These are phyloP conservation scores for Fragum sueziense DNA, from an alignment of 2,888 invertebrate genomes.

Conservation along the genomic window DNA sequence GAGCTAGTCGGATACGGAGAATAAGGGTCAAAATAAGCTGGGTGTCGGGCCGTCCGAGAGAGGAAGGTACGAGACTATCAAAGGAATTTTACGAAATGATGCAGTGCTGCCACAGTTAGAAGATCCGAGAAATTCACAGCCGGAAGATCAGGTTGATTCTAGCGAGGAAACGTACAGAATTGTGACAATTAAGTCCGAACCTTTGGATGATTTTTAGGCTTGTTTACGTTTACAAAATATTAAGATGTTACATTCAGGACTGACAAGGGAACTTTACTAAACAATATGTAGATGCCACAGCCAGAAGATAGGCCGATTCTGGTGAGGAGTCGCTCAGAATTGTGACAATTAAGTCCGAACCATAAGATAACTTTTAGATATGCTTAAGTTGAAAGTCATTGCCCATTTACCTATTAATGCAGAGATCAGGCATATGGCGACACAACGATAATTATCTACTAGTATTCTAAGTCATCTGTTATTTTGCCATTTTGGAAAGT, in stretches of 20 bases:
- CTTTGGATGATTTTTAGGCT: slow-evolving; percentile 35
- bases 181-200: slow-evolving; percentile 48
- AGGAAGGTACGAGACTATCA: not conserved
- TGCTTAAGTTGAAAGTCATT: no score
- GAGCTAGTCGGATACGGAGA: not conserved
- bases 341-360: slow-evolving; percentile 48
- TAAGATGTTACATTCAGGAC: no score
- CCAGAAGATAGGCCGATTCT: slow-evolving; percentile 2
- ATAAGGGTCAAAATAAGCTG: not conserved
- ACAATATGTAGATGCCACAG: no score
- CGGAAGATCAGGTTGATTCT: not conserved
- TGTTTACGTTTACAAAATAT: no score
- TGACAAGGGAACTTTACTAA: no score
- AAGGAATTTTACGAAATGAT: slow-evolving; percentile 26
- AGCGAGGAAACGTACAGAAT: slow-evolving; percentile 34
- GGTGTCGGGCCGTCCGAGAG: no score
- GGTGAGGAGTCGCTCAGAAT: slow-evolving; percentile 34
- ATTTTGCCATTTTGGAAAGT: no score
- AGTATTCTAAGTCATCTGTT: no score
- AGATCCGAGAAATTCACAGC: no score
- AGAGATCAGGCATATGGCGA: no score
- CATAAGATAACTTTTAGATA: slow-evolving; percentile 32
- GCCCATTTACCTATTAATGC: no score
- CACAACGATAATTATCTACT: no score
- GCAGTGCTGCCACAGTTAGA: slow-evolving; percentile 25